Conservation (phyloP, 64 coral and sea anemone genomes). For the Orbicella faveolata region DNA sequence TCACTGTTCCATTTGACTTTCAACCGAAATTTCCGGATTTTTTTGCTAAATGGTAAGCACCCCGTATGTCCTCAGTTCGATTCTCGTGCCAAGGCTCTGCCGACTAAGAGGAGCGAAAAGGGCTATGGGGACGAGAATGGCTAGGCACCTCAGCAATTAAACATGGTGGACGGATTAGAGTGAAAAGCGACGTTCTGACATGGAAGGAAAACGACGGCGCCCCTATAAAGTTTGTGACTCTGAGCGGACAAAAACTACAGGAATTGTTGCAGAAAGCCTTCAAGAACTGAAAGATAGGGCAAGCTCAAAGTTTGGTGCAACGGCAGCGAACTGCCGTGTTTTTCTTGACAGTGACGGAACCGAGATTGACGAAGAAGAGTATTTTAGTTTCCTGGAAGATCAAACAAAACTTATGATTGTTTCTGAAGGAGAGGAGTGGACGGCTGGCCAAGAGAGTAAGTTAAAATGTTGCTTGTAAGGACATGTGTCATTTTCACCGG, state of each 20-base stretch:
- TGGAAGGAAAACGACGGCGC: neutral
- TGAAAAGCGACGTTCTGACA: neutral
- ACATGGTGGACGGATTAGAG: neutral
- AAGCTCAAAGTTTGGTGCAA: constrained; percentile 44
- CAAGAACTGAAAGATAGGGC: constrained; percentile 69
- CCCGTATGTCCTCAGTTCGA: no score
- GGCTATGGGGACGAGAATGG: no score
- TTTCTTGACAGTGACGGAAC: constrained; percentile 85
- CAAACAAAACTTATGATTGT: constrained; percentile 84
- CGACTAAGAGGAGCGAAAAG: no score
- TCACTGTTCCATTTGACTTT: no score
- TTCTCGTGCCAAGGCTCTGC: no score
- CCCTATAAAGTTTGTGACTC: constrained; percentile 67
- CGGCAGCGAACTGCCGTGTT: constrained; percentile 43
- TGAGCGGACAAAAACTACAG: constrained; percentile 40
- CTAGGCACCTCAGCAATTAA: neutral
- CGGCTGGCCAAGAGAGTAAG: constrained; percentile 24
- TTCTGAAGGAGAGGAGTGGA: constrained; percentile 42
- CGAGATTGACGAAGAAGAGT: constrained; percentile 85
- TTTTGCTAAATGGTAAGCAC: no score
- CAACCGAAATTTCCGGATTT: no score
- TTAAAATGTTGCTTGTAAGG: neutral
- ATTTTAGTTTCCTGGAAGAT: constrained; percentile 78
- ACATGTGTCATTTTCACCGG: no score
- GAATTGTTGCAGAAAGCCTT: constrained; percentile 52